A percentile compares a stretch with the other conserved stretches of the same genome.
Conservation (phyloP, 2,888 invertebrate species). For the Ophion obscuratus region DNA sequence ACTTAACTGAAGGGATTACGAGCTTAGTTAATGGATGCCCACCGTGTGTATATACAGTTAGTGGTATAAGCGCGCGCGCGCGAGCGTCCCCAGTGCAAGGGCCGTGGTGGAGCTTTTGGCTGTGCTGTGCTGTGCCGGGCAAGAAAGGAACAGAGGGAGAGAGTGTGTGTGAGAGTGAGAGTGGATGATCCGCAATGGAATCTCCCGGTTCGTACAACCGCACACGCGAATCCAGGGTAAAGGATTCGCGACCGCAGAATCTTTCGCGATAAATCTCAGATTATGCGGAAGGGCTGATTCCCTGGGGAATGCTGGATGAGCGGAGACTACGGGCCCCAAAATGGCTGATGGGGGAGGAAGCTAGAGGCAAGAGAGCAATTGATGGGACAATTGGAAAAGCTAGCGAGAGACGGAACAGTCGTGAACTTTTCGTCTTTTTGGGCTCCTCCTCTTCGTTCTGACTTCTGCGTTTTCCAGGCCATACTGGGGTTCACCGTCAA, state of each 20-base stretch:
- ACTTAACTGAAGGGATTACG: slow-evolving; percentile 83
- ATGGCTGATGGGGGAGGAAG: slow-evolving; percentile 2
- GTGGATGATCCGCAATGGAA: not conserved
- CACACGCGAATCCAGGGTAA: slow-evolving; percentile 59
- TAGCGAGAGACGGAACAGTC: slow-evolving; percentile 12
- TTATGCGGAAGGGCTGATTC: slow-evolving; percentile 58
- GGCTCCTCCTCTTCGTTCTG: slow-evolving; percentile 33
- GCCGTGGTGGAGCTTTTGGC: slow-evolving; percentile 46
- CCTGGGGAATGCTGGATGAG: slow-evolving; percentile 24
- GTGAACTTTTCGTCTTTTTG: slow-evolving; percentile 41
- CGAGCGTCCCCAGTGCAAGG: slow-evolving; percentile 13
- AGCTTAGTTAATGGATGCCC: slow-evolving; percentile 83
- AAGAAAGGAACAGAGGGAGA: not conserved
- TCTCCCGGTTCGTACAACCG: slow-evolving; percentile 52
- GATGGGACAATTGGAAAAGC: slow-evolving; percentile 35
- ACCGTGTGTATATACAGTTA: slow-evolving; percentile 69
- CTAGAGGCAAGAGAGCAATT: slow-evolving; percentile 20
- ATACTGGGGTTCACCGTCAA: slow-evolving; percentile 36
- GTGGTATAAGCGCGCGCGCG: slow-evolving; percentile 48
- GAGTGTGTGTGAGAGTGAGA: not conserved
- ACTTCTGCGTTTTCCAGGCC: slow-evolving; percentile 31
- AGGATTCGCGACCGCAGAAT: slow-evolving; percentile 76
- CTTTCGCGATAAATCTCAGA: slow-evolving; percentile 77
- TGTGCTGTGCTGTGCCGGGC: slow-evolving; percentile 50
- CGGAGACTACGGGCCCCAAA: not conserved